Evolutionary conservation across 2,888 invertebrate genomes (phyloP).

Genomic region (Lasioglossum zephyrum): DNA sequence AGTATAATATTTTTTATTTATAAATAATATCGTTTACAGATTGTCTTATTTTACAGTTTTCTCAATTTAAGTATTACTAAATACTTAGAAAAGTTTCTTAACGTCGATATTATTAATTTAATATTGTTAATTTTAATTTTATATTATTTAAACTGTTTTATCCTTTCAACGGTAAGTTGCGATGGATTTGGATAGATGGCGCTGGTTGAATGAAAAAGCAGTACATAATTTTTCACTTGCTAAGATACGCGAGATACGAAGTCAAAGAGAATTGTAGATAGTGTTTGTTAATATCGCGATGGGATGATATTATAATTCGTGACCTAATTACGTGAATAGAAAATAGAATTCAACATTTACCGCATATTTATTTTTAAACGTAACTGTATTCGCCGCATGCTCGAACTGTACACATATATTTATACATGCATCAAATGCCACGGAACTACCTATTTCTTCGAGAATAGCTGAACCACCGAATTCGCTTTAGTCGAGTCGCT

Average conservation of each 20-base stretch:
- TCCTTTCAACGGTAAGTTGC: neutral
- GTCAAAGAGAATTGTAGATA: neutral
- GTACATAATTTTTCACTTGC: neutral
- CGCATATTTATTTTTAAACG: slow-evolving; percentile 63
- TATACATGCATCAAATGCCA: slow-evolving; percentile 19
- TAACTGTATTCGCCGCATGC: slow-evolving; percentile 27
- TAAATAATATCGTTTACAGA: neutral
- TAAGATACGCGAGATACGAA: neutral
- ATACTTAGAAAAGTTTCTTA: neutral
- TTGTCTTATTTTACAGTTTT: neutral
- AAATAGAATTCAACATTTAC: slow-evolving; percentile 35
- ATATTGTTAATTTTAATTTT: neutral
- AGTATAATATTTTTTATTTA: neutral
- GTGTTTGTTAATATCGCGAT: neutral
- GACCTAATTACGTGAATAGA: slow-evolving; percentile 40
- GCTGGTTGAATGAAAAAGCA: slow-evolving; percentile 2
- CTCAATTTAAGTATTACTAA: neutral
- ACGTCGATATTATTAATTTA: neutral
- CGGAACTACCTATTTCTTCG: slow-evolving; percentile 29
- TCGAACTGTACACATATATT: slow-evolving; percentile 14
- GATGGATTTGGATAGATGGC: slow-evolving; percentile 11
- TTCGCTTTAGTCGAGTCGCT: slow-evolving; percentile 44
- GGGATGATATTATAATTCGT: slow-evolving; percentile 21
- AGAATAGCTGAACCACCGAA: slow-evolving; percentile 30
- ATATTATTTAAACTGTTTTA: slow-evolving; percentile 1